Conservation (phyloP, 1,140 invertebrate species). For the Mylabris phalerata region DNA sequence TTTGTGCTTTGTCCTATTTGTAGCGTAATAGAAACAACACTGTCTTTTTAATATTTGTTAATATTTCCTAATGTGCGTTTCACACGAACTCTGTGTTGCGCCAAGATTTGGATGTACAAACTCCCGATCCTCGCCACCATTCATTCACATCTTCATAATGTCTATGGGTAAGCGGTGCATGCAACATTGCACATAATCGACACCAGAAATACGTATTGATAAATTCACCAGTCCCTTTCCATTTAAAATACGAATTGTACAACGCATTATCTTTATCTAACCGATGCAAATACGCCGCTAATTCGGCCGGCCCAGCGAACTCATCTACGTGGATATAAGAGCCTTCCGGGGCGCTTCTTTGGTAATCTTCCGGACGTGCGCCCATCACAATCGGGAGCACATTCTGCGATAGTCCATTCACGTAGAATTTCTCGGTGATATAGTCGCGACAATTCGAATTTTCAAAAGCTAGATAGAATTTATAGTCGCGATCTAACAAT, state of each 20-base stretch:
- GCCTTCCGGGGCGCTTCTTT: slow-evolving; percentile 70
- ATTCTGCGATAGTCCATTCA: slow-evolving; percentile 82
- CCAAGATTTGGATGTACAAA: slow-evolving; percentile 64
- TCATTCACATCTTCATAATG: slow-evolving; percentile 77
- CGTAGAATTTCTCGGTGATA: slow-evolving; percentile 95
- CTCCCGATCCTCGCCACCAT: slow-evolving; percentile 75
- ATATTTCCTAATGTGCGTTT: slow-evolving; percentile 10
- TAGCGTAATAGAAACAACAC: too few relatives aligned
- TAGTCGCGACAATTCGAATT: slow-evolving; percentile 96
- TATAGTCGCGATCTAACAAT: slow-evolving; percentile 90
- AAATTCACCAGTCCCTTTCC: slow-evolving; percentile 87
- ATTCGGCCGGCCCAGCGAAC: slow-evolving; percentile 74
- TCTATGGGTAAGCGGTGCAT: slow-evolving; percentile 56
- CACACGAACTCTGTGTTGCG: slow-evolving; percentile 44
- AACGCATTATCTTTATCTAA: slow-evolving; percentile 79
- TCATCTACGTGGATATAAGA: slow-evolving; percentile 93
- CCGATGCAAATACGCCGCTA: slow-evolving; percentile 78
- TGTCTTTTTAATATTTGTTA: too few relatives aligned
- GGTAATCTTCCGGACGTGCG: slow-evolving; percentile 83
- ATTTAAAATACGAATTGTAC: slow-evolving; percentile 89
- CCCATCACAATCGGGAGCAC: slow-evolving; percentile 75
- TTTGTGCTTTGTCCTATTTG: not conserved
- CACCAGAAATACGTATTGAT: slow-evolving; percentile 96
- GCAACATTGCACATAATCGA: slow-evolving; percentile 83
- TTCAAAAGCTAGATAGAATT: slow-evolving; percentile 96